Percentiles rank a stretch among this genome's conserved stretches.
Evolutionary conservation across 2,113 vertebrate genomes (phyloP).

Genomic region (Girardinichthys multiradiatus): DNA sequence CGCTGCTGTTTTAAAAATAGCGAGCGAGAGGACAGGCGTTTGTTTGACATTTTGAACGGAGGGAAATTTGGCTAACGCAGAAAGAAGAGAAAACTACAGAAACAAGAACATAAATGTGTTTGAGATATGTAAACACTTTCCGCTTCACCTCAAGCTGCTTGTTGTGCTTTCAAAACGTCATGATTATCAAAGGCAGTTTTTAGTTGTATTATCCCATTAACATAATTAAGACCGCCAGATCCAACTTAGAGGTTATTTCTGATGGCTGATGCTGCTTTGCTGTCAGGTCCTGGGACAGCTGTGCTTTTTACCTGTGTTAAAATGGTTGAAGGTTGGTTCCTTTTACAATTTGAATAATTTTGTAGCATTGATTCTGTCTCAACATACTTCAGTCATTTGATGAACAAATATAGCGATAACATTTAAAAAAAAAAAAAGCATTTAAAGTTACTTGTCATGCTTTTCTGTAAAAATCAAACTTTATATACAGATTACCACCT

Average conservation of each 20-base stretch:
- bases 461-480: background rate
- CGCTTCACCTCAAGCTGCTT: background rate
- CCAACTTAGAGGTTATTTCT: background rate
- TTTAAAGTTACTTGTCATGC: background rate
- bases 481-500: too few species aligned
- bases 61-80: slow-evolving; percentile 15
- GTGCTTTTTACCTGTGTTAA: background rate
- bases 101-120: background rate
- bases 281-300: background rate
- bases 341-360: too few species aligned
- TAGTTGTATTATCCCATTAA: background rate
- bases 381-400: too few species aligned
- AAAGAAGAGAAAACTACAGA: slow-evolving; percentile 6
- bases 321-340: too few species aligned
- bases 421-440: background rate
- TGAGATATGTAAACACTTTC: background rate
- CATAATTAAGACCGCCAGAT: background rate
- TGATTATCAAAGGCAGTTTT: slow-evolving; percentile 12
- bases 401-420: too few species aligned
- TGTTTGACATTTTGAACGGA: slow-evolving; percentile 61
- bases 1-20: slow-evolving; percentile 31
- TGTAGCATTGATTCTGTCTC: too few species aligned
- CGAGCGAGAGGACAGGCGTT: slow-evolving; percentile 36
- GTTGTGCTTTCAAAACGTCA: background rate
- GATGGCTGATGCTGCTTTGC: slow-evolving; percentile 1